These are phyloP conservation scores for Scrobipalpa costella DNA, from an alignment of 2,888 invertebrate species.

Conservation along the genomic window DNA sequence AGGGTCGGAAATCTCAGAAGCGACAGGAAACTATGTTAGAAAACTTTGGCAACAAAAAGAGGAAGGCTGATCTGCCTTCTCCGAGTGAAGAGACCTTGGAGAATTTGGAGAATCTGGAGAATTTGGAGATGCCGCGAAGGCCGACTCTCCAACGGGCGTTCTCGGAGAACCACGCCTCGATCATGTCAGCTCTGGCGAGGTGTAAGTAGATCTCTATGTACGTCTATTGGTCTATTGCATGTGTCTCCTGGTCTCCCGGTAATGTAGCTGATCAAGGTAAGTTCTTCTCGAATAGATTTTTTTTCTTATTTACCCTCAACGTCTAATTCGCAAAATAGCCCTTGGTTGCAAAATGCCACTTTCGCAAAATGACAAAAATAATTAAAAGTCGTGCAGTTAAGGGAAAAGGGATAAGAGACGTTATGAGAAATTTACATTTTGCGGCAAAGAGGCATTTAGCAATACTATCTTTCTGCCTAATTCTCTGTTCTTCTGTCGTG, in stretches of 20 bases:
- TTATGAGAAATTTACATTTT: no score
- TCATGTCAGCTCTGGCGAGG: conserved; percentile 86
- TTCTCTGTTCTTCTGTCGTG: no score
- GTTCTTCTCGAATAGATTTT: not conserved
- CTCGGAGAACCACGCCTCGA: conserved; percentile 90
- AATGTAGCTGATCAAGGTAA: not conserved
- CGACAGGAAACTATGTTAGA: conserved; percentile 80
- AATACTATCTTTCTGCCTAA: no score
- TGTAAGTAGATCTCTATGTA: conserved; percentile 72
- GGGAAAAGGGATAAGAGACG: no score
- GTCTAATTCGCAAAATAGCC: not conserved
- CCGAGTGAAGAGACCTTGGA: conserved; percentile 37
- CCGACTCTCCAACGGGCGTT: conserved; percentile 82
- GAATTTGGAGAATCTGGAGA: conserved; percentile 30
- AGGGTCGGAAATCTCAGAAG: conserved; percentile 71
- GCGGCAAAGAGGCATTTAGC: no score
- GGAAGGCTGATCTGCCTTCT: conserved; percentile 46
- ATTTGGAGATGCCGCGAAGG: conserved; percentile 39
- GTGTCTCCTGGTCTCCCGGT: not conserved
- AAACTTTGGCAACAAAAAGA: conserved; percentile 61
- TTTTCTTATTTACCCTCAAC: not conserved
- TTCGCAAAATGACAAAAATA: no score
- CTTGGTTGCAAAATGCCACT: not conserved
- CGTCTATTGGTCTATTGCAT: conserved; percentile 9
- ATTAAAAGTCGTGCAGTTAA: no score